These are phyloP conservation scores for Dasypolia templi DNA, from an alignment of 2,888 invertebrate genomes.

Conservation along the genomic window DNA sequence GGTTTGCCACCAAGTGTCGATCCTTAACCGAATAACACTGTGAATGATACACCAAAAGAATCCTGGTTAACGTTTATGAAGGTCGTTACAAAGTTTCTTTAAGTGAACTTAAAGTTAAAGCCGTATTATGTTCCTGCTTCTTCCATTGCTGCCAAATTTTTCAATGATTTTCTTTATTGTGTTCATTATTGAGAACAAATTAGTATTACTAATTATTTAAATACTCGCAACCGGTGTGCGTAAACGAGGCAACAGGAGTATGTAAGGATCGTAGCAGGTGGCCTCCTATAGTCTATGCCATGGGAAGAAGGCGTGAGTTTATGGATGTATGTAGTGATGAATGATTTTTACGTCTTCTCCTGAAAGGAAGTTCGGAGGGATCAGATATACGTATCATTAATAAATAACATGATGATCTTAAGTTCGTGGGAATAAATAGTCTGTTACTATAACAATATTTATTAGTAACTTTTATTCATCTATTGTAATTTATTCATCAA, in stretches of 20 bases:
- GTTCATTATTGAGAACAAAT: not conserved
- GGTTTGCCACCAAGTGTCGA: not conserved
- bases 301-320: too few species aligned
- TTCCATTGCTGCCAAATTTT: not conserved
- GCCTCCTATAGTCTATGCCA: too few species aligned
- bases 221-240: too few species aligned
- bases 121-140: not conserved
- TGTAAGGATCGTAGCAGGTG: too few species aligned
- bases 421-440: not conserved
- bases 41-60: not conserved
- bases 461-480: slow-evolving; percentile 66
- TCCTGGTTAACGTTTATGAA: not conserved
- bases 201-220: not conserved
- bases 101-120: not conserved
- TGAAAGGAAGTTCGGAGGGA: not conserved
- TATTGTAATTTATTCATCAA: slow-evolving; percentile 60
- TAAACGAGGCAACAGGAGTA: too few species aligned
- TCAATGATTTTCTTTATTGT: not conserved
- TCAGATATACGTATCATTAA: not conserved
- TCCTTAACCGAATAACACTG: not conserved
- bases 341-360: not conserved
- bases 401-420: not conserved
- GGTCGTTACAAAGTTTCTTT: not conserved
- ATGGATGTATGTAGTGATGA: too few species aligned
- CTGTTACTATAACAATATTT: slow-evolving; percentile 49